These are phyloP conservation scores for Suncus etruscus DNA, from an alignment of 2,113 vertebrate species.

Conservation along the genomic window DNA sequence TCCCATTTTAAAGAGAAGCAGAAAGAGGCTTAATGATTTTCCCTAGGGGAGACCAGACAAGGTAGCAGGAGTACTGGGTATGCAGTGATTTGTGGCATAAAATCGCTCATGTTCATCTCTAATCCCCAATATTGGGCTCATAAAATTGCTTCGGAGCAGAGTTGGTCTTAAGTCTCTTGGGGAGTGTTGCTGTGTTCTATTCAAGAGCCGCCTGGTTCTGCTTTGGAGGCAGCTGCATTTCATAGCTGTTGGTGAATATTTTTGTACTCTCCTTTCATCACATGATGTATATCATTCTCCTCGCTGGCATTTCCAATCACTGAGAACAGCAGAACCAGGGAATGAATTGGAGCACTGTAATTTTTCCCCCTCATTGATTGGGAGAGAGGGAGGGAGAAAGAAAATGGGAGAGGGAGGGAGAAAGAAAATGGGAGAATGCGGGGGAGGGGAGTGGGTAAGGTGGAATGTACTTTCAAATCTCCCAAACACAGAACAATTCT, in stretches of 20 bases:
- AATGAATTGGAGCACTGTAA: slow-evolving; percentile 65
- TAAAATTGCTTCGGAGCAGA: slow-evolving; percentile 73
- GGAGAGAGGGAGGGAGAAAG: background rate
- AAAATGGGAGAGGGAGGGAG: background rate
- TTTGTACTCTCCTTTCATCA: slow-evolving; percentile 64
- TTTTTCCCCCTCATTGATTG: slow-evolving; percentile 60
- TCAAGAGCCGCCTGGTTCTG: slow-evolving; percentile 42
- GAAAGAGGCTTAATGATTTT: slow-evolving; percentile 78
- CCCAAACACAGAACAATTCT: background rate
- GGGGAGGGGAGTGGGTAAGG: background rate
- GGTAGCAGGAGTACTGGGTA: slow-evolving; percentile 60
- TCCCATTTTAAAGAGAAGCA: slow-evolving; percentile 81
- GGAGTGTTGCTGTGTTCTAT: slow-evolving; percentile 59
- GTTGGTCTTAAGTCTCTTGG: slow-evolving; percentile 68
- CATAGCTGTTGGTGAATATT: slow-evolving; percentile 54
- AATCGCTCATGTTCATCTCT: slow-evolving; percentile 66
- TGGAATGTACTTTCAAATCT: slow-evolving; percentile 53
- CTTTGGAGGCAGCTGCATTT: slow-evolving; percentile 59
- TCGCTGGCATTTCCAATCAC: slow-evolving; percentile 73
- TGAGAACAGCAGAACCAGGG: slow-evolving; percentile 40
- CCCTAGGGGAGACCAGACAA: slow-evolving; percentile 64
- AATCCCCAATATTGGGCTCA: slow-evolving; percentile 79
- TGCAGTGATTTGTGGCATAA: slow-evolving; percentile 74
- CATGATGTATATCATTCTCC: slow-evolving; percentile 65
- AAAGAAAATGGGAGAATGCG: background rate